Percentiles rank a stretch among this genome's conserved stretches.
phyloP scores from a whole-genome alignment of 2,888 invertebrate species.

The Proisotoma minuta region DNA sequence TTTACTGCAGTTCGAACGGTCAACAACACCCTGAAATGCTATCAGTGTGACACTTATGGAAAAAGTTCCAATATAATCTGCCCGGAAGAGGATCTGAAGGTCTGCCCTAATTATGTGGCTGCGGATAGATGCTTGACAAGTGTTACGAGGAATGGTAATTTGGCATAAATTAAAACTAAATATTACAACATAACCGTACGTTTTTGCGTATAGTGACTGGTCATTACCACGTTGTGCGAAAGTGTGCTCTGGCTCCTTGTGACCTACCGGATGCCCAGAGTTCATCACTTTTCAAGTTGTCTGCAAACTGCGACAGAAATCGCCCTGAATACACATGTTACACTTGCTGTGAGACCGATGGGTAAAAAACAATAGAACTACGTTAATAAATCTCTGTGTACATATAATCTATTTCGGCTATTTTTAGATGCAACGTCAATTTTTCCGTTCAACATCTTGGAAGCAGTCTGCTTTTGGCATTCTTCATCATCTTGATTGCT shows the following conservation, averaged over 20 bases:
- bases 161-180: too few relatives aligned
- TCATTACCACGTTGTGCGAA: slow-evolving; percentile 29
- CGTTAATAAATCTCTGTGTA: too few relatives aligned
- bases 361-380: too few relatives aligned
- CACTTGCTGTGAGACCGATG: slow-evolving; percentile 34
- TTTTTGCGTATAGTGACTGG: slow-evolving; percentile 15
- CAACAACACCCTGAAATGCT: slow-evolving; percentile 35
- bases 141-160: slow-evolving; percentile 38
- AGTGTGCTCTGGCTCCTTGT: slow-evolving; percentile 37
- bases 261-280: slow-evolving; percentile 25
- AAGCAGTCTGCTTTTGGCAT: too few relatives aligned
- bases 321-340: slow-evolving; percentile 28
- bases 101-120: slow-evolving; percentile 41
- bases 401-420: too few relatives aligned
- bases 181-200: too few relatives aligned
- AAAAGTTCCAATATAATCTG: slow-evolving; percentile 21
- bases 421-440: too few relatives aligned
- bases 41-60: slow-evolving; percentile 32
- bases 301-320: slow-evolving; percentile 25
- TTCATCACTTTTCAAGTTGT: slow-evolving; percentile 29
- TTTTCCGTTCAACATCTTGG: too few relatives aligned
- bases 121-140: slow-evolving; percentile 43
- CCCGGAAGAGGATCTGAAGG: slow-evolving; percentile 31
- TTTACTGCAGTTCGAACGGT: slow-evolving; percentile 25
- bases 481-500: too few relatives aligned